Percentiles rank a stretch among this genome's conserved stretches.
phyloP scores from a whole-genome alignment of 2,888 invertebrate genomes.

The Gastracanthus pulcherrimus region DNA sequence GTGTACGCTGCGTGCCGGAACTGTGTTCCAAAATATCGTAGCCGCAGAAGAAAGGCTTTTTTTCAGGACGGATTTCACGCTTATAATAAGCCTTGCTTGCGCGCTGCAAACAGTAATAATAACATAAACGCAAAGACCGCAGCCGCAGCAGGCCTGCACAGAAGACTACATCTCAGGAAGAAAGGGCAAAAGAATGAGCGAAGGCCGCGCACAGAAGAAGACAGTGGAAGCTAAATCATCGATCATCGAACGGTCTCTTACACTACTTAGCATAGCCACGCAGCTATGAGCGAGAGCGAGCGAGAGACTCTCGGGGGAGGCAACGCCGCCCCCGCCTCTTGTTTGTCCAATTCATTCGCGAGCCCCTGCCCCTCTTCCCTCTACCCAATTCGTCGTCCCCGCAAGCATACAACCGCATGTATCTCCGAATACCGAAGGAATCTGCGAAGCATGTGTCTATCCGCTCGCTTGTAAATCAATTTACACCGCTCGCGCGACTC shows the following conservation, averaged over 20 bases:
- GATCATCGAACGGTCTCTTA: conserved; percentile 52
- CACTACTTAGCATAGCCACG: background rate
- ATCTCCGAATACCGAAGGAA: background rate
- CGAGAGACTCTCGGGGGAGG: conserved; percentile 37
- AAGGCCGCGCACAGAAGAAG: background rate
- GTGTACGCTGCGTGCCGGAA: background rate
- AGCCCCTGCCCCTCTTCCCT: conserved; percentile 54
- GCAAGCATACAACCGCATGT: too few species aligned
- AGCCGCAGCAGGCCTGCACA: background rate
- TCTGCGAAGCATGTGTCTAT: conserved; percentile 38
- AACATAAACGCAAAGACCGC: conserved; percentile 6
- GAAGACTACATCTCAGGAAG: too few species aligned
- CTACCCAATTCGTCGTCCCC: background rate
- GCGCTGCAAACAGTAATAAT: background rate
- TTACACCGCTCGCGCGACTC: too few species aligned
- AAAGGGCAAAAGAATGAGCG: background rate
- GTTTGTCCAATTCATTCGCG: conserved; percentile 61
- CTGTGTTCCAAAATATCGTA: conserved; percentile 23
- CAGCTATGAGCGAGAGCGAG: too few species aligned
- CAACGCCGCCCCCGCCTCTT: conserved; percentile 48
- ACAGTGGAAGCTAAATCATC: conserved; percentile 42
- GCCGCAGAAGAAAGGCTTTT: conserved; percentile 2
- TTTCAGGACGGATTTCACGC: conserved; percentile 42
- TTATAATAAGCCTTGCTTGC: background rate
- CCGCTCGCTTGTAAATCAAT: conserved; percentile 40